Evolutionary conservation across 1,140 invertebrate species (phyloP).

Genomic region (Danaus melanippus): DNA sequence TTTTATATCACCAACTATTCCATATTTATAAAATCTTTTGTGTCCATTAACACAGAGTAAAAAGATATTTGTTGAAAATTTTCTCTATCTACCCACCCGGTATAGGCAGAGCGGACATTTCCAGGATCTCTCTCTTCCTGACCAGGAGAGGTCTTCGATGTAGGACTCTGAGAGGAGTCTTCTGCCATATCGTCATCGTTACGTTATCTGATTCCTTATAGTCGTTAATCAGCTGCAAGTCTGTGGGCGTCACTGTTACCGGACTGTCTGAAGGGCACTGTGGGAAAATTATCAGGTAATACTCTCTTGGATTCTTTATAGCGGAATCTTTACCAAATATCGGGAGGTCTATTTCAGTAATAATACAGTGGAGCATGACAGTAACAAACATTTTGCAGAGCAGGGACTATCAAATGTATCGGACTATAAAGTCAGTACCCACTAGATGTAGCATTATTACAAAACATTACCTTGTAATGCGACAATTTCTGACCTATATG

Average conservation of each 20-base stretch:
- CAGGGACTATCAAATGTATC: too few species aligned
- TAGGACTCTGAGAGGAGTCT: constrained; percentile 88
- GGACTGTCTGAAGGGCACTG: constrained; percentile 19
- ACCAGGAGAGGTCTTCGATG: constrained; percentile 83
- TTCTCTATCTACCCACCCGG: constrained; percentile 36
- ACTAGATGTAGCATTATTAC: too few species aligned
- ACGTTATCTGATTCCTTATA: constrained; percentile 39
- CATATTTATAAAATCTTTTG: too few species aligned
- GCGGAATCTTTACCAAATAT: background rate
- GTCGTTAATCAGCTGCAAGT: constrained; percentile 73
- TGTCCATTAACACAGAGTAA: too few species aligned
- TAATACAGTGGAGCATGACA: too few species aligned
- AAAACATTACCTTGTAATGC: too few species aligned
- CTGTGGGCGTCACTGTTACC: constrained; percentile 60
- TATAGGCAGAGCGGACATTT: constrained; percentile 70
- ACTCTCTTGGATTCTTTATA: background rate
- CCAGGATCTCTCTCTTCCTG: constrained; percentile 76
- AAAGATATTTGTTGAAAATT: too few species aligned
- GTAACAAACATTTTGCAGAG: too few species aligned
- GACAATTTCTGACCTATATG: too few species aligned
- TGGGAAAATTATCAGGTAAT: background rate
- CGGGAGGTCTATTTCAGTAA: too few species aligned
- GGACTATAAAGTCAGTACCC: too few species aligned
- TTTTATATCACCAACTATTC: background rate
- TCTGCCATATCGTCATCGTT: constrained; percentile 77